Percentiles rank a stretch among this genome's conserved stretches.
These are phyloP conservation scores for Fopius arisanus DNA, from an alignment of 1,140 invertebrate genomes.

Conservation along the genomic window DNA sequence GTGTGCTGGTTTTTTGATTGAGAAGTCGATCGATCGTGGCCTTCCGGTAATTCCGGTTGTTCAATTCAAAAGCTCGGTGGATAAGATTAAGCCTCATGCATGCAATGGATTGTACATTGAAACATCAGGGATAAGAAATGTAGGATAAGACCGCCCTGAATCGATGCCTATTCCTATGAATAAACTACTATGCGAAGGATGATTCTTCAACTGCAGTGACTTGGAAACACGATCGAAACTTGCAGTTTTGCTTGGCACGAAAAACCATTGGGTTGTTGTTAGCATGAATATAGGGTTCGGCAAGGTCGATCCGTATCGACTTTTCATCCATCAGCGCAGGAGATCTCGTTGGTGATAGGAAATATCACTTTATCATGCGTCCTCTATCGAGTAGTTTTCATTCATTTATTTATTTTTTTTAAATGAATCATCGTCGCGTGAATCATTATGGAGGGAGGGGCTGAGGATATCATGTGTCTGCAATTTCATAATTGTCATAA, in stretches of 20 bases:
- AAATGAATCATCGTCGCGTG: no score
- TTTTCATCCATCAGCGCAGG: neutral
- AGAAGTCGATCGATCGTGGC: no score
- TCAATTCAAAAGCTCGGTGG: neutral
- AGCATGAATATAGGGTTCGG: neutral
- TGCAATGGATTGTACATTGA: neutral
- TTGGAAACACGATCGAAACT: neutral
- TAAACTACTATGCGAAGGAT: neutral
- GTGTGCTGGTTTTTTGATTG: no score
- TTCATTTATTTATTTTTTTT: no score
- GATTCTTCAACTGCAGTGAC: neutral
- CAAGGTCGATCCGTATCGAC: neutral
- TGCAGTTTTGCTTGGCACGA: neutral
- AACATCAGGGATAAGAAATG: constrained; percentile 1
- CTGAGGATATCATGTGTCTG: no score
- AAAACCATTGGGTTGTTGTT: neutral
- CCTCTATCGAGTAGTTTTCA: no score
- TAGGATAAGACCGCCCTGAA: neutral
- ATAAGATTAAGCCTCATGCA: neutral
- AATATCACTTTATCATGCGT: neutral
- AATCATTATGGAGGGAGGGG: no score
- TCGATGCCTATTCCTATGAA: neutral
- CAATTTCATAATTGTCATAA: no score
- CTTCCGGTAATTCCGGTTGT: neutral
- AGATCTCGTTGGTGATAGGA: neutral